Conservation (phyloP, 2,888 invertebrate genomes). For the Vesta saturnalis region DNA sequence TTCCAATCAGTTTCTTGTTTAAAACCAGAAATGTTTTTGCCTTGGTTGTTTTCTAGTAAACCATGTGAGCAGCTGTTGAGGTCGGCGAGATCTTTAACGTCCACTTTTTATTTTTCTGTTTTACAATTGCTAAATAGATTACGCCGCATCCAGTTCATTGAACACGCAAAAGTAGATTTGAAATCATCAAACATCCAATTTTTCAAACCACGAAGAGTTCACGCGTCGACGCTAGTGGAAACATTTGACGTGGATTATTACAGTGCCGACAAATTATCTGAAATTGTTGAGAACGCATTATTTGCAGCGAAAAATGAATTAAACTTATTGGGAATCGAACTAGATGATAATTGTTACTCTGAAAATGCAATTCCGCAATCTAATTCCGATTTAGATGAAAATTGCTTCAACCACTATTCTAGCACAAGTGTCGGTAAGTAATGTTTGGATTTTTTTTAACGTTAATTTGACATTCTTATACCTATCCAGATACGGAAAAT, state of each 20-base stretch:
- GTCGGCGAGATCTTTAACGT: no score
- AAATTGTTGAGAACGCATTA: no score
- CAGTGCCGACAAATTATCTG: conserved; percentile 2
- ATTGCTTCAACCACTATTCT: not conserved
- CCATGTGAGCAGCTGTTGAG: no score
- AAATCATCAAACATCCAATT: not conserved
- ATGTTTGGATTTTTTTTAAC: conserved; percentile 5
- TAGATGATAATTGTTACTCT: not conserved
- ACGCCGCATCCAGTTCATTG: not conserved
- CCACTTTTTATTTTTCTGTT: no score
- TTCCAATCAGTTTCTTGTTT: no score
- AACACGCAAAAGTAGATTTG: not conserved
- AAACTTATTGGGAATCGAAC: not conserved
- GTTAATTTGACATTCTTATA: conserved; percentile 2
- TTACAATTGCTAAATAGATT: not conserved
- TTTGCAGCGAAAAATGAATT: no score
- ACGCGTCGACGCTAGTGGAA: not conserved
- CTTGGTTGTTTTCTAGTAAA: no score
- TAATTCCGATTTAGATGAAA: no score
- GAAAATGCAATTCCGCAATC: not conserved
- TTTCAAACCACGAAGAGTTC: not conserved
- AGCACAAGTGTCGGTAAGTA: conserved; percentile 5
- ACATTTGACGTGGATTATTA: not conserved
- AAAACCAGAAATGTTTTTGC: no score
- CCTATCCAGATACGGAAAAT: conserved; percentile 3